Conservation (phyloP, 2,797 vertebrate species). For the Aplochiton taeniatus region DNA sequence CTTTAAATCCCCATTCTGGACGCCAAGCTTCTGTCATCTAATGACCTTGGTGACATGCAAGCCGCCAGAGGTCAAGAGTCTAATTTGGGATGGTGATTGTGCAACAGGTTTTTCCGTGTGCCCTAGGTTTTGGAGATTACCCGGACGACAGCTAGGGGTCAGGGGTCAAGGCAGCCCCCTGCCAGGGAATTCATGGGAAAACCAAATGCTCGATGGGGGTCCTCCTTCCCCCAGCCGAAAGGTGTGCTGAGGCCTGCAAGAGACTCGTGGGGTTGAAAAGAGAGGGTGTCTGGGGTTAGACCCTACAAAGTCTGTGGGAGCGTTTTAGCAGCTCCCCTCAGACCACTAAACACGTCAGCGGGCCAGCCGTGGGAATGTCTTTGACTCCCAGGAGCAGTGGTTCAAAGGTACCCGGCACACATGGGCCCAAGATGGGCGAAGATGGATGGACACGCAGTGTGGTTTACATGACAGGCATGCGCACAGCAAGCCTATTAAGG, state of each 20-base stretch:
- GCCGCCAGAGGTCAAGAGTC: constrained; percentile 62
- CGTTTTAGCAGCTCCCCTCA: constrained; percentile 50
- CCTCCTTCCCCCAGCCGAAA: constrained; percentile 51
- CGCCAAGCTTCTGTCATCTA: constrained; percentile 45
- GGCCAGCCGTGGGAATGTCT: constrained; percentile 49
- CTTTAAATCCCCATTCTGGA: constrained; percentile 54
- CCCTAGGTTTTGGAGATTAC: constrained; percentile 57
- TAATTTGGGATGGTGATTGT: constrained; percentile 68
- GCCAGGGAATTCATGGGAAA: constrained; percentile 66
- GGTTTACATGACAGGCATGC: constrained; percentile 68
- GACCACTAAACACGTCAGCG: constrained; percentile 64
- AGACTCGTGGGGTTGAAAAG: constrained; percentile 35
- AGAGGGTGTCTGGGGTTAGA: constrained; percentile 50
- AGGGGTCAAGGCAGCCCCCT: constrained; percentile 57
- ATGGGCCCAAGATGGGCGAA: constrained; percentile 63
- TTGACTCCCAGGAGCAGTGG: constrained; percentile 18
- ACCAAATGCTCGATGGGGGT: constrained; percentile 47
- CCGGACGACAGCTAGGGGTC: constrained; percentile 48
- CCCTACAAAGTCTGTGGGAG: constrained; percentile 49
- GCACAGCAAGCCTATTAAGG: constrained; percentile 39
- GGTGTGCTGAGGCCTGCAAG: constrained; percentile 39
- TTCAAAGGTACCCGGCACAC: constrained; percentile 56
- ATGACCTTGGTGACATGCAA: constrained; percentile 41
- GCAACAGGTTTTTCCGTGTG: constrained; percentile 64
- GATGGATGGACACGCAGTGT: constrained; percentile 54